A percentile compares a stretch with the other conserved stretches of the same genome.
Evolutionary conservation across 2,113 vertebrate species (phyloP).

Genomic region (Pristiophorus japonicus): DNA sequence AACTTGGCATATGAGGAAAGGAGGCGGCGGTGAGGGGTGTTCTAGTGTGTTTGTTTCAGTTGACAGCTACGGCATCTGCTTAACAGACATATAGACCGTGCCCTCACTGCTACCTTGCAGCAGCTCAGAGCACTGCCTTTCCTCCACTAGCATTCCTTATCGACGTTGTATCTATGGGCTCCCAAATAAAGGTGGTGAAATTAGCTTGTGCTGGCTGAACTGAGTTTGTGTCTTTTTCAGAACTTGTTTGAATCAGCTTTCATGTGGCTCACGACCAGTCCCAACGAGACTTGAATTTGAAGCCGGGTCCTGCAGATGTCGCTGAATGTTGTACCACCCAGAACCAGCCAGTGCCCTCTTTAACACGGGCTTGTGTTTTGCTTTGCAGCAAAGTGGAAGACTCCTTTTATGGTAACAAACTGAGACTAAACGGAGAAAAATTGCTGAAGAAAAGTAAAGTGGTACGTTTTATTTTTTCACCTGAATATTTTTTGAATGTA

Average conservation of each 20-base stretch:
- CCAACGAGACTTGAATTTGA: background rate
- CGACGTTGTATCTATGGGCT: background rate
- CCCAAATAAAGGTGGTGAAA: background rate
- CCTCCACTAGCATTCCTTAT: background rate
- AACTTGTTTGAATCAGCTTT: background rate
- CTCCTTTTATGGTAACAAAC: slow-evolving; percentile 80
- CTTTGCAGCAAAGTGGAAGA: slow-evolving; percentile 87
- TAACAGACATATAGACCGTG: background rate
- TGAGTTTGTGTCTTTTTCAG: background rate
- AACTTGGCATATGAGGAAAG: background rate
- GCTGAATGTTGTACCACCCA: background rate
- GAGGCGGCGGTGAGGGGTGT: background rate
- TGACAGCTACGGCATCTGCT: background rate
- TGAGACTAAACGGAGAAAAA: slow-evolving; percentile 85
- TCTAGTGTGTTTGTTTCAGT: background rate
- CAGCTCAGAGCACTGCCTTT: background rate
- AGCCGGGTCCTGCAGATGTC: background rate
- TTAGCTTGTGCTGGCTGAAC: background rate
- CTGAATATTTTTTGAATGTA: background rate
- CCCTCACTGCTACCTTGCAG: background rate
- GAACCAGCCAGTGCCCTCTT: background rate
- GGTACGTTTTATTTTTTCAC: slow-evolving; percentile 57
- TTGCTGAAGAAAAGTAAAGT: slow-evolving; percentile 93
- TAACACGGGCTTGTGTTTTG: slow-evolving; percentile 31
- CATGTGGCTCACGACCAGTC: background rate